Percentiles rank a stretch among this genome's conserved stretches.
Conservation (phyloP, 2,888 invertebrate genomes). For the Netelia virgata region DNA sequence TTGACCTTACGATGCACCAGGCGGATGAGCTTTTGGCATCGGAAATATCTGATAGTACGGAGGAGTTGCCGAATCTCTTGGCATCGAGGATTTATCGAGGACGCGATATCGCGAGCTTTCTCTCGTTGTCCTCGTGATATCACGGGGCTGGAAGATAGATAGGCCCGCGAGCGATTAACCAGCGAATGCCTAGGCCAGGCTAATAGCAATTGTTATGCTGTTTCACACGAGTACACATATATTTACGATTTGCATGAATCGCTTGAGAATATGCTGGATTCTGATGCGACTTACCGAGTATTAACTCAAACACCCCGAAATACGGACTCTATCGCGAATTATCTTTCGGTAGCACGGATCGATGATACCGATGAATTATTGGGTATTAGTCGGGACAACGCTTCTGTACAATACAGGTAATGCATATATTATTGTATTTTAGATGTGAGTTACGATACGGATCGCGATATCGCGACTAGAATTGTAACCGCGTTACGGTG, state of each 20-base stretch:
- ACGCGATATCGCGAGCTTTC: constrained; percentile 31
- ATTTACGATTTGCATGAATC: not conserved
- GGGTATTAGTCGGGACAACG: no score
- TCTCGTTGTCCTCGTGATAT: constrained; percentile 23
- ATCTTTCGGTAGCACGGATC: not conserved
- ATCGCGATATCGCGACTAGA: no score
- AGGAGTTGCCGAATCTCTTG: constrained; percentile 40
- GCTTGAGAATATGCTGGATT: not conserved
- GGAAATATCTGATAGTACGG: constrained; percentile 31
- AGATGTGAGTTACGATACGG: not conserved
- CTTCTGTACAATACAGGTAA: no score
- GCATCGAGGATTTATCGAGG: constrained; percentile 51
- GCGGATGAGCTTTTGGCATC: constrained; percentile 30
- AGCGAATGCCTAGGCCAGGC: not conserved
- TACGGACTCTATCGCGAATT: not conserved
- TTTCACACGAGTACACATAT: not conserved
- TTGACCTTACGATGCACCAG: not conserved
- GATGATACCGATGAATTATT: not conserved
- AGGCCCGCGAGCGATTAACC: not conserved
- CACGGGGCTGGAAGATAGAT: constrained; percentile 29
- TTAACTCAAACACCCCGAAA: not conserved
- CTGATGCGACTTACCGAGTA: not conserved
- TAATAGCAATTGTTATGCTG: not conserved
- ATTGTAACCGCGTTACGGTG: no score
- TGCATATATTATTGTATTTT: no score